phyloP scores from a whole-genome alignment of 1,140 invertebrate species.

The Tetragnatha versicolor region DNA sequence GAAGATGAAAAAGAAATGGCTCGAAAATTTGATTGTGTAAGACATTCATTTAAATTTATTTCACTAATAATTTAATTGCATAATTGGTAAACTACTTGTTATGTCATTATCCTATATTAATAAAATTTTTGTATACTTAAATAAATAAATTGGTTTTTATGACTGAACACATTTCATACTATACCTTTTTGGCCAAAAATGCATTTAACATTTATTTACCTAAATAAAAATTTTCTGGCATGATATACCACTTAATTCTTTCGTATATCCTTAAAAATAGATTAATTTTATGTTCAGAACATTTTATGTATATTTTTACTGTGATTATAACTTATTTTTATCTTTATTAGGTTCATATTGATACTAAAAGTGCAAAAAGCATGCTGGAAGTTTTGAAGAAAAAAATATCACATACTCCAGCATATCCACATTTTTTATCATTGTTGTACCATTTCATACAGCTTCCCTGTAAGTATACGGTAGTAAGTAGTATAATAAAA shows the following conservation, averaged over 20 bases:
- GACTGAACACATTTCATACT: neutral
- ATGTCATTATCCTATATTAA: too few relatives aligned
- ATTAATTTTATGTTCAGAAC: neutral
- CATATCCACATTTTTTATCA: conserved; percentile 91
- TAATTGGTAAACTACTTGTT: too few relatives aligned
- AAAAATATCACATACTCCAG: conserved; percentile 90
- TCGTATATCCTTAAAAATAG: neutral
- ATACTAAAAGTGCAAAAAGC: conserved; percentile 89
- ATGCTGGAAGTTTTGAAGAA: conserved; percentile 94
- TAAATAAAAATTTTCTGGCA: neutral
- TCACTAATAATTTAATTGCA: too few relatives aligned
- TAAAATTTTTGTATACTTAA: neutral
- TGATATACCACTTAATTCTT: neutral
- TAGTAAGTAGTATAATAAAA: neutral
- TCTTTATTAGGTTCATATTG: conserved; percentile 78
- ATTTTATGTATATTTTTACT: too few relatives aligned
- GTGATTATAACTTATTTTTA: conserved; percentile 6
- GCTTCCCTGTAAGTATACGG: conserved; percentile 79
- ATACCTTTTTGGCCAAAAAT: neutral
- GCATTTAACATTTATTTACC: neutral
- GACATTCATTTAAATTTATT: too few relatives aligned
- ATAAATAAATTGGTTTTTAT: neutral
- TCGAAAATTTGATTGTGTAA: conserved; percentile 80
- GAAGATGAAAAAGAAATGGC: conserved; percentile 96
- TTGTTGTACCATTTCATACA: conserved; percentile 90